Conservation (phyloP, 2,797 vertebrate species). For the Lagodon rhomboides region DNA sequence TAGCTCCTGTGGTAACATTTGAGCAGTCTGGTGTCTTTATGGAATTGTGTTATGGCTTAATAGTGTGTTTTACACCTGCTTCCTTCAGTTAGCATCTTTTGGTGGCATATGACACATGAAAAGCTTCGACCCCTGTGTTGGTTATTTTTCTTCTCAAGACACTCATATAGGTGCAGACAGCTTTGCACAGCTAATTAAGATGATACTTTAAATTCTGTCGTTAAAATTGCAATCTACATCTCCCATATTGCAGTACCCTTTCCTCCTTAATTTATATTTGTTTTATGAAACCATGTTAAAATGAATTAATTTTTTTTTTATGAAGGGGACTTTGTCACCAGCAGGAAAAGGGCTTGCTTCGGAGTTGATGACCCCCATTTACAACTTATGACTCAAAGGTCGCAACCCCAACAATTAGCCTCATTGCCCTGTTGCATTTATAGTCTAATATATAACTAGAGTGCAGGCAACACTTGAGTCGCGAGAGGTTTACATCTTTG, state of each 20-base stretch:
- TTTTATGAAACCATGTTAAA: constrained; percentile 16
- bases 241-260: neutral
- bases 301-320: neutral
- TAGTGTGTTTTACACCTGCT: constrained; percentile 16
- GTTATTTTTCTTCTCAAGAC: neutral
- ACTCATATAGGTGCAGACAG: constrained; percentile 10
- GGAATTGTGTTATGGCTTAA: constrained; percentile 19
- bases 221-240: constrained; percentile 13
- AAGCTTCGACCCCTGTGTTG: neutral
- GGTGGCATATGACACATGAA: constrained; percentile 18
- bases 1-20: constrained; percentile 20
- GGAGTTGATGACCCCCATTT: constrained; percentile 8
- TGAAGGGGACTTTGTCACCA: constrained; percentile 6
- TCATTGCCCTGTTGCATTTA: constrained; percentile 6
- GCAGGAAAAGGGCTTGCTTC: constrained; percentile 1
- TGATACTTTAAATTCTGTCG: constrained; percentile 10
- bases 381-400: neutral
- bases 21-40: constrained; percentile 33
- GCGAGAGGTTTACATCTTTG: neutral
- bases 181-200: constrained; percentile 11
- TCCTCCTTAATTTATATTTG: constrained; percentile 10
- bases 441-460: constrained; percentile 14
- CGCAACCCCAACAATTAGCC: constrained; percentile 19
- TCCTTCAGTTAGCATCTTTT: constrained; percentile 10
- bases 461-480: constrained; percentile 11